phyloP scores from a whole-genome alignment of 2,888 invertebrate species.

The Ectemnius lituratus region DNA sequence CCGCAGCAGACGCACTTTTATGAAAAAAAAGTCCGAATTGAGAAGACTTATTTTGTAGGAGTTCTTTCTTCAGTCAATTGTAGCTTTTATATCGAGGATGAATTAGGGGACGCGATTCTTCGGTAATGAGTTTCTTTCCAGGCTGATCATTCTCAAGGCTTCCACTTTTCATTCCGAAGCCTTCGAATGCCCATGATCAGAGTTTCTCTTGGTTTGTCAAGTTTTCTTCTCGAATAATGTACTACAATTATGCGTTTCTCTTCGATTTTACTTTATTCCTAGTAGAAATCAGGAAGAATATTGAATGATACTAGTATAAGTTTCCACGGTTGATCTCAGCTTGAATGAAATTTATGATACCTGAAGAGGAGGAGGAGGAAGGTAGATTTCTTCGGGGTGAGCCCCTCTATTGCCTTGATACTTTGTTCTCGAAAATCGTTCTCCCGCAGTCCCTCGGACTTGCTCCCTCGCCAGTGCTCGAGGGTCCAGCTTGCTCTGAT shows the following conservation, averaged over 20 bases:
- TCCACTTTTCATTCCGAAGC: constrained; percentile 54
- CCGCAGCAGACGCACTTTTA: too few relatives aligned
- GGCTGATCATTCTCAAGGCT: constrained; percentile 56
- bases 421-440: constrained; percentile 22
- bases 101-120: constrained; percentile 1
- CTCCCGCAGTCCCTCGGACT: constrained; percentile 4
- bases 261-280: background rate
- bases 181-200: constrained; percentile 26
- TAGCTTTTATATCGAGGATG: background rate
- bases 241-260: background rate
- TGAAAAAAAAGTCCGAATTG: too few relatives aligned
- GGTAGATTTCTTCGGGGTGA: background rate
- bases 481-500: constrained; percentile 14
- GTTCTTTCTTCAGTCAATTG: background rate
- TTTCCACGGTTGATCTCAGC: background rate
- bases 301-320: background rate
- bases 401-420: background rate
- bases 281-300: background rate
- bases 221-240: background rate
- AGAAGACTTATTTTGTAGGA: too few relatives aligned
- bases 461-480: background rate
- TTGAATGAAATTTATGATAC: background rate
- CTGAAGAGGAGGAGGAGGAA: background rate
- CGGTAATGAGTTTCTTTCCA: constrained; percentile 40
- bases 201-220: background rate